Evolutionary conservation across 2,888 invertebrate genomes (phyloP), one percentile per base, ranked within the genome.

Genomic region (Trichogramma evanescens): DNA sequence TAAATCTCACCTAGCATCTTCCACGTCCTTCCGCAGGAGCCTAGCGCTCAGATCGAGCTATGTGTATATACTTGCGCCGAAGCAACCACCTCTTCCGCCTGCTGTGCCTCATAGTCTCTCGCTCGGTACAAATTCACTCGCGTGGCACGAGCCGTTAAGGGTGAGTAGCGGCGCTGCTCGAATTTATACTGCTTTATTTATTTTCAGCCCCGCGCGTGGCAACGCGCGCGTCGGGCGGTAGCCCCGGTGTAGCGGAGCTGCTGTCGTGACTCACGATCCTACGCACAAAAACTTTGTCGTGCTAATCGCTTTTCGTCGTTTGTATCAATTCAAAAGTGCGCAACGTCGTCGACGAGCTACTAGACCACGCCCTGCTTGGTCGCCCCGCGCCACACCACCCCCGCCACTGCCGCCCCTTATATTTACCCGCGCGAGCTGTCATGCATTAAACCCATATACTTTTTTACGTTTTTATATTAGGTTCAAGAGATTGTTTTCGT

Each of bases 1-100:
- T 66, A 63, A 66, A 66, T 65, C 63, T 65, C 61, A 55, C 62
- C 64, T 61, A 56, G 50, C 60, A 59, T 60, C 63, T 59, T 55
- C 53, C 62, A 46, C 44, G 40, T 50, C 13, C 59, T 61, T 54
- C 52, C 58, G 45, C 44, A 9, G n/a, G 48, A 48, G 56, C 50
- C 54, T 59, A 54, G 26, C 26, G 26, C 26, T 26, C 26, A 2
- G 26, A 26, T 13, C 13, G 2, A 26, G 26, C 26, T 26, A 26
- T 2, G 50, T 45, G 3, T 45, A 45, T 9, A 45, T 45, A 9
- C 45, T 8, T 45, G 8, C 45, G 45, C 45, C 10, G 8, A 10
- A 45, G 9, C 45, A 45, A 9, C 9, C 45, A 10, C 9, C 45
- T 45, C 45, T 10, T 9, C 9, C 10, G 9, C 45, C 10, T 45